Evolutionary conservation across 64 coral and sea anemone genomes (phyloP), one percentile per base, ranked within the genome.

Genomic region (Hydrozoanthus tunicans): DNA sequence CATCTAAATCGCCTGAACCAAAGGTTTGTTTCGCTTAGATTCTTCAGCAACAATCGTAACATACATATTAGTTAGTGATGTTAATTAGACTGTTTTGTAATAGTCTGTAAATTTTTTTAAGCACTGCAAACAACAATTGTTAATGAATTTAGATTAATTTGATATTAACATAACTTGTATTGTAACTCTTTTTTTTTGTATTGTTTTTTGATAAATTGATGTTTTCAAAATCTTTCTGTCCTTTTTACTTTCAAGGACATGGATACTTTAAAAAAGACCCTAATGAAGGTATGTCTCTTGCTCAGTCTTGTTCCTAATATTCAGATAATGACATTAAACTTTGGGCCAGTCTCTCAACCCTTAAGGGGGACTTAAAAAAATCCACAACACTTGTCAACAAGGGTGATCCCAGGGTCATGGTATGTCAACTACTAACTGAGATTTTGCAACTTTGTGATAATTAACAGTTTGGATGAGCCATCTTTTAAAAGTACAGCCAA

Each of bases 171-270:
- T 25, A 7, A 71, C 17, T 8, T 25, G 5, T 80, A 3, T 73
- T 9, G 11, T 11, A 9, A 9, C 4, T 51, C 52, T 74, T 27
- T 43, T 51, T 7, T 0, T 52, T 76, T 76, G 10, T 11, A 12
- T 76, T 3, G 14, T 11, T 13, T 26, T 27, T 27, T 6, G 9
- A 27, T 9, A 27, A 9, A 27, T 27, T 9, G 9, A 7, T 3
- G n/a, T n/a, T 60, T 71, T 71, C 26, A 4, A 71, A 57, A 80
- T 20, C 59, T 7, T 26, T 5, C 8, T 25, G 20, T 26, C 3
- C 15, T 62, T 81, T 63, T 62, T 77, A 43, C 6, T 8, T 63
- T 81, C 1, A 25, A 81, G 79, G 79, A 81, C 59, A 62, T 81
- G 23, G 3, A 81, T 51, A 55, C 79, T 14, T 32, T 81, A 25